These are phyloP conservation scores for Melitaea athalia DNA, from an alignment of 2,888 invertebrate genomes.

Conservation along the genomic window DNA sequence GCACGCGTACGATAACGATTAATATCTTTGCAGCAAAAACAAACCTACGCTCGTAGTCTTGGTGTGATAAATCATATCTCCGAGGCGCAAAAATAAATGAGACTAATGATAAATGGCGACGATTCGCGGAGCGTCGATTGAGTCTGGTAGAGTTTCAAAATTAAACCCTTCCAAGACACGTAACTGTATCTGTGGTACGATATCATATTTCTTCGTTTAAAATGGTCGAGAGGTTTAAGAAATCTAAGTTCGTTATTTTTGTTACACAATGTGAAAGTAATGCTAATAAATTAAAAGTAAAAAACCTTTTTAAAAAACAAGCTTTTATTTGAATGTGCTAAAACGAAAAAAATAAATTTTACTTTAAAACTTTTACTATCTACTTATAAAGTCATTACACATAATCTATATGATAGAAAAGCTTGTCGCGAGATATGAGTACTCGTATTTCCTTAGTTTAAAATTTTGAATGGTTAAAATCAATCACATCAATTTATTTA, in stretches of 20 bases:
- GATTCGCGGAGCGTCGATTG: constrained; percentile 68
- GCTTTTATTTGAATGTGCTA: too few species aligned
- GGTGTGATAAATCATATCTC: constrained; percentile 80
- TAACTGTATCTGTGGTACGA: constrained; percentile 19
- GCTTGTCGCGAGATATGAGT: too few species aligned
- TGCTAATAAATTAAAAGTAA: too few species aligned
- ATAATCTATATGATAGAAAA: too few species aligned
- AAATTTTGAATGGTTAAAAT: too few species aligned
- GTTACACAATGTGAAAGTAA: background rate
- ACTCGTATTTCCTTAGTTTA: too few species aligned
- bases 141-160: constrained; percentile 67
- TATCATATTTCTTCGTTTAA: constrained; percentile 20
- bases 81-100: constrained; percentile 81
- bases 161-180: constrained; percentile 52
- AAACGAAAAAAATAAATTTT: too few species aligned
- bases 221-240: constrained; percentile 13
- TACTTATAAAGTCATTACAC: too few species aligned
- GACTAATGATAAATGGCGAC: constrained; percentile 79
- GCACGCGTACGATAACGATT: constrained; percentile 80
- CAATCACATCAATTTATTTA: too few species aligned
- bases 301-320: too few species aligned
- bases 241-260: constrained; percentile 3
- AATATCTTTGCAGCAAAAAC: constrained; percentile 81
- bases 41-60: constrained; percentile 74
- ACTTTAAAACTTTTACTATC: too few species aligned